Conservation (phyloP, 1,140 invertebrate species). For the Diplogasteroides magnus region DNA sequence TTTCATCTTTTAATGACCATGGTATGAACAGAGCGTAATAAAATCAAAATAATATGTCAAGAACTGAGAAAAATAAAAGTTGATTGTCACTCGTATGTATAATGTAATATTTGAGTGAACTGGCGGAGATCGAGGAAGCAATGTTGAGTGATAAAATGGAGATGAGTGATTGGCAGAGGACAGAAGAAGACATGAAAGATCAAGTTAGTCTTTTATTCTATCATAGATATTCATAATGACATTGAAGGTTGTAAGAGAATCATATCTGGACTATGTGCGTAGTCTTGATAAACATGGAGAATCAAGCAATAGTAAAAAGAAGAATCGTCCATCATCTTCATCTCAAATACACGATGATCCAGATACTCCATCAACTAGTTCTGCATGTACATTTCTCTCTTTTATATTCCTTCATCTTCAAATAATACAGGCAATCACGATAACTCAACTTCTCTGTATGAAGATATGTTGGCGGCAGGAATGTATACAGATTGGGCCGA, state of each 20-base stretch:
- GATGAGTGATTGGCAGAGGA: slow-evolving; percentile 87
- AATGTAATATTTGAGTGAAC: slow-evolving; percentile 68
- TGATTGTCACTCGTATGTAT: slow-evolving; percentile 46
- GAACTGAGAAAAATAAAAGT: slow-evolving; percentile 63
- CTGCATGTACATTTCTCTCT: no score
- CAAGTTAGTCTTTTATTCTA: slow-evolving; percentile 63
- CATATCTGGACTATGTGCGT: slow-evolving; percentile 78
- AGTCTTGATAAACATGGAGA: slow-evolving; percentile 63
- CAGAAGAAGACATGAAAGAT: slow-evolving; percentile 83
- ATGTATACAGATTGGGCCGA: not conserved
- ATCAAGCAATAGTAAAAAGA: no score
- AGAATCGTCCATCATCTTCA: not conserved
- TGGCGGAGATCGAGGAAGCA: slow-evolving; percentile 77
- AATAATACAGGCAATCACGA: not conserved
- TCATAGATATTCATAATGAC: not conserved
- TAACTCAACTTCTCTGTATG: not conserved
- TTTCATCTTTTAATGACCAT: not conserved
- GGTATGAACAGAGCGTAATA: not conserved
- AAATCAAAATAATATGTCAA: slow-evolving; percentile 65
- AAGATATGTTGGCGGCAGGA: not conserved
- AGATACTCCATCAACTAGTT: no score
- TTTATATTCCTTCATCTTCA: not conserved
- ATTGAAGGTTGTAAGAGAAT: slow-evolving; percentile 68
- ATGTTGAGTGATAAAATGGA: slow-evolving; percentile 80
- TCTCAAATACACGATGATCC: no score